phyloP scores from a whole-genome alignment of 2,888 invertebrate species.

The Masnerella sp. region DNA sequence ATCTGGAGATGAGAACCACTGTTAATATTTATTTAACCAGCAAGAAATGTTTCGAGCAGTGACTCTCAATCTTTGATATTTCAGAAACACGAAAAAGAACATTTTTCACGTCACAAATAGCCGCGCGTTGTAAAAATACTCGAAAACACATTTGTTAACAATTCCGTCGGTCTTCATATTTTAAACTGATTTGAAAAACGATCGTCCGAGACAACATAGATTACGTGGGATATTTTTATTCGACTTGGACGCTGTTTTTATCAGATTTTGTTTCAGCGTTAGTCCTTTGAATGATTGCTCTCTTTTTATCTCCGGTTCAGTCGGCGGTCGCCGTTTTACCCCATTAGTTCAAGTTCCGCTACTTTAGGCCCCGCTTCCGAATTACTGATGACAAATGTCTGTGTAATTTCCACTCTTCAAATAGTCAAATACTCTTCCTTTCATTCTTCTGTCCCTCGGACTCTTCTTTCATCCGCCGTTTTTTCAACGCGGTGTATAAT shows the following conservation, averaged over 20 bases:
- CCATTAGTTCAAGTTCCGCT: constrained; percentile 70
- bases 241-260: constrained; percentile 45
- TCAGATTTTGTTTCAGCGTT: constrained; percentile 52
- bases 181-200: constrained; percentile 42
- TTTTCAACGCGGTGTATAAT: constrained; percentile 34
- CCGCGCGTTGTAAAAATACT: constrained; percentile 1
- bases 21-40: too few species aligned
- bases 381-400: constrained; percentile 71
- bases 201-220: constrained; percentile 34
- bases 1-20: too few species aligned
- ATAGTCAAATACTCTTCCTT: constrained; percentile 49
- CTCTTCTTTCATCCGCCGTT: constrained; percentile 27
- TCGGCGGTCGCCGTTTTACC: constrained; percentile 59
- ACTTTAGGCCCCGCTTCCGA: constrained; percentile 70
- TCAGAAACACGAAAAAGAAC: background rate
- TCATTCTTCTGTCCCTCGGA: constrained; percentile 29
- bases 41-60: too few species aligned
- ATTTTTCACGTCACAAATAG: background rate
- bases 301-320: constrained; percentile 52
- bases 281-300: constrained; percentile 56
- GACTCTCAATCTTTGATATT: too few species aligned
- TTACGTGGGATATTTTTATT: constrained; percentile 46
- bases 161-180: constrained; percentile 21
- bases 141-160: constrained; percentile 20
- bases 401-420: constrained; percentile 64